phyloP scores from a whole-genome alignment of 2,888 invertebrate species.

The Drosophila quinaria region DNA sequence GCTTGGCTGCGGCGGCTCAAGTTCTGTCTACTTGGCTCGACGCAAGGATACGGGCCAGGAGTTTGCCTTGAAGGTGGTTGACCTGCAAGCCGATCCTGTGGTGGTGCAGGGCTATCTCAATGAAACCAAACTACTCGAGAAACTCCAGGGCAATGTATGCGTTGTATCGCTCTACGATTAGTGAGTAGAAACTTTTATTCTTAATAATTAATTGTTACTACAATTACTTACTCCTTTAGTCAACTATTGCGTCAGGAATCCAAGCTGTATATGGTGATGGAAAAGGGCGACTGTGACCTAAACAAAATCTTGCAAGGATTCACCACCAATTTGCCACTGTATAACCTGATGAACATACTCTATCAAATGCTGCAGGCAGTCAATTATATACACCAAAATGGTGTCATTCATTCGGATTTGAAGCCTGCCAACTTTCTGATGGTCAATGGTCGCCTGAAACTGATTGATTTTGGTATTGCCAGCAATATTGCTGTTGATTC shows the following conservation, averaged over 20 bases:
- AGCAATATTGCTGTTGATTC: conserved; percentile 94
- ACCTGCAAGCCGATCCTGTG: conserved; percentile 90
- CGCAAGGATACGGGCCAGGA: conserved; percentile 76
- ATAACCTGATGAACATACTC: conserved; percentile 95
- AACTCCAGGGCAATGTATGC: conserved; percentile 92
- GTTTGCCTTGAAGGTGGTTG: conserved; percentile 88
- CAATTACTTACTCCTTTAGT: conserved; percentile 86
- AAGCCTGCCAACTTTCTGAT: conserved; percentile 98
- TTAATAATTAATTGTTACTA: neutral
- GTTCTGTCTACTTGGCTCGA: conserved; percentile 89
- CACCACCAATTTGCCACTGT: conserved; percentile 88
- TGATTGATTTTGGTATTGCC: conserved; percentile 99
- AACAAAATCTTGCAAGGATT: conserved; percentile 90
- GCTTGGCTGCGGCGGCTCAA: conserved; percentile 96
- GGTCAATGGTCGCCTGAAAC: conserved; percentile 93
- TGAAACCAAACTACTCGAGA: conserved; percentile 93
- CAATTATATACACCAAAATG: conserved; percentile 94
- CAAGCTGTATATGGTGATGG: conserved; percentile 94
- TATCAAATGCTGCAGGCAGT: conserved; percentile 97
- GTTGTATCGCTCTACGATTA: conserved; percentile 95
- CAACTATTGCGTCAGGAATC: conserved; percentile 89
- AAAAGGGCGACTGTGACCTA: conserved; percentile 96
- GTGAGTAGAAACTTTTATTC: conserved; percentile 87
- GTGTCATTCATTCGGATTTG: conserved; percentile 97
- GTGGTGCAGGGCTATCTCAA: conserved; percentile 93